Base-by-base conservation (phyloP, 2,888 invertebrate genomes). In the Eledone cirrhosa region DNA sequence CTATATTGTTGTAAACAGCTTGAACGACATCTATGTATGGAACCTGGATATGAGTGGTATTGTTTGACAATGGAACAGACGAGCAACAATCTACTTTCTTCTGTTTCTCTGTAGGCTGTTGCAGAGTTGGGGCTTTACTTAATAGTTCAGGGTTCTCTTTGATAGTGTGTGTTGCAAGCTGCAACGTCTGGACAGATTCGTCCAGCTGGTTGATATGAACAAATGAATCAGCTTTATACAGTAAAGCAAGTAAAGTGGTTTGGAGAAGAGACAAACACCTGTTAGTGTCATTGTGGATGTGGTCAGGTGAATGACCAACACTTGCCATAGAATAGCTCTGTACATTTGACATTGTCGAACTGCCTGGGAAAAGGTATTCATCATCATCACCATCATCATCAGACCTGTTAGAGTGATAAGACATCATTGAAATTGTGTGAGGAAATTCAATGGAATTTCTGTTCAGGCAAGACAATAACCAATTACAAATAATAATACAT, bases 171-270 rank as follows among this genome's bases (percentile, higher is more conserved):
- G 72, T 72, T 41, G 72, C 72, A n/a, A 31, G 31, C 33, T 33
- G 72, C 33, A 72, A 72, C 5, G n/a, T 41, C n/a, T 41, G 22
- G 4, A 72, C 29, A 41, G 41, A 19, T 22, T 72, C 24, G 11
- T 72, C 72, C n/a, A 22, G 31, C 8, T 72, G 33, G 16, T 72
- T 13, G 7, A 72, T 31, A 72, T 72, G 72, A 13, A 33, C 31
- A 29, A 41, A 31, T 29, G 72, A 31, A 33, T 72, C 72, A 33
- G 72, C 72, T 29, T 72, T 72, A 31, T 72, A 72, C 22, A 72
- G 33, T 16, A 72, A 41, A 2, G 72, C 72, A 33, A 22, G 31
- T 41, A 72, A 22, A 1, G 41, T 41, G 41, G 41, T n/a, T 13
- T 29, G 31, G 31, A 41, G 31, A 8, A 31, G 13, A 13, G 72